Percentiles rank a stretch among this genome's conserved stretches.
These are phyloP conservation scores for Phrynocephalus forsythii DNA, from an alignment of 2,797 vertebrate species.

Conservation along the genomic window DNA sequence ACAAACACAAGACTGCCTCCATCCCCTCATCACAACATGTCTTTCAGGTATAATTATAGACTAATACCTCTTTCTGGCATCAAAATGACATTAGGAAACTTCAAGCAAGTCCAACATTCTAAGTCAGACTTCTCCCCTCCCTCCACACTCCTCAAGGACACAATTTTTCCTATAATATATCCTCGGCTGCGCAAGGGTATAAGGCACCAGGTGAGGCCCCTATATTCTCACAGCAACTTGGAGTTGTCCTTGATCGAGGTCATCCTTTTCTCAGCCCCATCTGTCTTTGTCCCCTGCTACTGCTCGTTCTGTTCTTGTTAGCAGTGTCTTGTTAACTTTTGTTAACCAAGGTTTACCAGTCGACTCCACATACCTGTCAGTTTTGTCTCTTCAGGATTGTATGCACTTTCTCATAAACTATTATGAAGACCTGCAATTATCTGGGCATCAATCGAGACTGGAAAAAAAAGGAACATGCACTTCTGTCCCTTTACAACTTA, in stretches of 20 bases:
- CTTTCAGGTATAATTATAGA: too few species aligned
- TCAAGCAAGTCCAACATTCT: neutral
- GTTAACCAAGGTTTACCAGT: neutral
- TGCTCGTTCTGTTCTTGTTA: neutral
- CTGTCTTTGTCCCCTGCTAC: neutral
- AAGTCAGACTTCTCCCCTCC: neutral
- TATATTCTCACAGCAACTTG: neutral
- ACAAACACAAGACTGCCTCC: too few species aligned
- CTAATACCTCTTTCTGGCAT: too few species aligned
- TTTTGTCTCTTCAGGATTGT: neutral
- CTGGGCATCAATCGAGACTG: neutral
- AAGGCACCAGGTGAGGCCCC: neutral
- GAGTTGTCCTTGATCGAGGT: neutral
- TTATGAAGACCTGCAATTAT: neutral
- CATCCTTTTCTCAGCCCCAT: neutral
- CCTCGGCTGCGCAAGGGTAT: neutral
- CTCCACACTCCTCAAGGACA: neutral
- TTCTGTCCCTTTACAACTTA: slow-evolving; percentile 16
- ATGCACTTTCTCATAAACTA: neutral
- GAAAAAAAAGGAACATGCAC: neutral
- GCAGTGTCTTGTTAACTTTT: neutral
- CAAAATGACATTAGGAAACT: neutral
- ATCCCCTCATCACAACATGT: too few species aligned
- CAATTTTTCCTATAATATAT: neutral
- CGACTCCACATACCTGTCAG: neutral